phyloP scores from a whole-genome alignment of 2,888 invertebrate species.

The Pandemis heparana region DNA sequence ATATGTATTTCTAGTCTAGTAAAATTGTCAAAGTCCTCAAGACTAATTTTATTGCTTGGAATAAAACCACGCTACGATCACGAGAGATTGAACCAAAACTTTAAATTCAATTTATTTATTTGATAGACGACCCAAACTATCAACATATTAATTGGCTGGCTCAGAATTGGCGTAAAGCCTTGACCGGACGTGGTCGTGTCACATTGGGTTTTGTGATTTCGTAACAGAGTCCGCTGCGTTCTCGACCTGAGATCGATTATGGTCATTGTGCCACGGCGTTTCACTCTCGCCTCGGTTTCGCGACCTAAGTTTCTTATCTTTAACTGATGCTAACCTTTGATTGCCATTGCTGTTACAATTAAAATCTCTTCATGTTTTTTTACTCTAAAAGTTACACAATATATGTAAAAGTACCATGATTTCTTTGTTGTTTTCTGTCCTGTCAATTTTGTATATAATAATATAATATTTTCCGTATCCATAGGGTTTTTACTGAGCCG shows the following conservation, averaged over 20 bases:
- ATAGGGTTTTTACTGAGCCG: not conserved
- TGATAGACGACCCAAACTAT: slow-evolving; percentile 49
- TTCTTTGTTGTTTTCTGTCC: not conserved
- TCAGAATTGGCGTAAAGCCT: slow-evolving; percentile 49
- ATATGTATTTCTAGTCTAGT: not conserved
- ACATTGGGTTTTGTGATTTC: slow-evolving; percentile 70
- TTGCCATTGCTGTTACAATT: not conserved
- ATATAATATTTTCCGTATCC: not conserved
- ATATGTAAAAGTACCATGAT: not conserved
- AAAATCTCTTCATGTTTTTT: not conserved
- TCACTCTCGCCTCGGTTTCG: slow-evolving; percentile 63
- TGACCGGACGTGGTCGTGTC: slow-evolving; percentile 70
- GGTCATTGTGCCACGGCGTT: slow-evolving; percentile 72
- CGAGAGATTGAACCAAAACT: not conserved
- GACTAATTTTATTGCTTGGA: not conserved
- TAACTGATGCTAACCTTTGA: slow-evolving; percentile 14
- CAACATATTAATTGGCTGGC: slow-evolving; percentile 15
- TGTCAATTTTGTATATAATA: not conserved
- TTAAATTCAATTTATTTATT: not conserved
- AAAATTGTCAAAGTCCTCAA: not conserved
- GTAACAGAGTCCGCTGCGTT: slow-evolving; percentile 65
- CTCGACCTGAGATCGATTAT: slow-evolving; percentile 68
- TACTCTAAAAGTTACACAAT: not conserved
- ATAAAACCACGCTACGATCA: not conserved
- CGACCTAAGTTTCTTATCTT: slow-evolving; percentile 18